A percentile compares a stretch with the other conserved stretches of the same genome.
These are phyloP conservation scores for Onchidella celtica DNA, from an alignment of 2,888 invertebrate genomes.

Conservation along the genomic window DNA sequence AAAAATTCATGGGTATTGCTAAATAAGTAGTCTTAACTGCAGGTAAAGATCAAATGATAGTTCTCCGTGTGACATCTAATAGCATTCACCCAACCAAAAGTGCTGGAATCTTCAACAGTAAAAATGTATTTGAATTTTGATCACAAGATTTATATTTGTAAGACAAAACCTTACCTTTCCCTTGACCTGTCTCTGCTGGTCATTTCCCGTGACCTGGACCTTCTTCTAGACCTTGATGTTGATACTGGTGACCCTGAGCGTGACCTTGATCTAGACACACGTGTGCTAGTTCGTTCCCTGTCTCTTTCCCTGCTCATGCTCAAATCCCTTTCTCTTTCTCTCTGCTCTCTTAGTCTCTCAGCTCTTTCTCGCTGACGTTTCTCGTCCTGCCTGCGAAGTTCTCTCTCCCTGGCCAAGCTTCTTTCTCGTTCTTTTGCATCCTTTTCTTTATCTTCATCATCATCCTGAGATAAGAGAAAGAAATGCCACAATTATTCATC, in stretches of 20 bases:
- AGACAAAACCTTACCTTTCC: slow-evolving; percentile 61
- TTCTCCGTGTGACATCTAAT: no score
- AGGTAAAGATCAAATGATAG: no score
- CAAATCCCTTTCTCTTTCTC: slow-evolving; percentile 66
- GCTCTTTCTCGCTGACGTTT: slow-evolving; percentile 74
- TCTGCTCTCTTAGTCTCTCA: slow-evolving; percentile 54
- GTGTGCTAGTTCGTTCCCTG: slow-evolving; percentile 64
- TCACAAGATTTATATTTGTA: no score
- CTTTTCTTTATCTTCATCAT: slow-evolving; percentile 85
- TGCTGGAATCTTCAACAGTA: no score
- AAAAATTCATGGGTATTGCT: no score
- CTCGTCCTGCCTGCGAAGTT: slow-evolving; percentile 77
- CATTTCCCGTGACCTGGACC: slow-evolving; percentile 75
- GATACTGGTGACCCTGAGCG: slow-evolving; percentile 65
- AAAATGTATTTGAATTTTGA: no score
- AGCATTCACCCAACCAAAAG: no score
- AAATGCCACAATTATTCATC: background rate
- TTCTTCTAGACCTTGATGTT: slow-evolving; percentile 81
- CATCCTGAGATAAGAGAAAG: slow-evolving; percentile 82
- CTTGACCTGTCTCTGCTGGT: slow-evolving; percentile 63
- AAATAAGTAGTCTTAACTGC: no score
- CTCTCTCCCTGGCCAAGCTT: slow-evolving; percentile 56
- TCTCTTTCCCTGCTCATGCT: slow-evolving; percentile 70
- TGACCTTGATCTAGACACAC: slow-evolving; percentile 61
- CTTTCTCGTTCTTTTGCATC: slow-evolving; percentile 64